A percentile compares a stretch with the other conserved stretches of the same genome.
These are phyloP conservation scores for Megathymus violae DNA, from an alignment of 1,140 invertebrate species.

Conservation along the genomic window DNA sequence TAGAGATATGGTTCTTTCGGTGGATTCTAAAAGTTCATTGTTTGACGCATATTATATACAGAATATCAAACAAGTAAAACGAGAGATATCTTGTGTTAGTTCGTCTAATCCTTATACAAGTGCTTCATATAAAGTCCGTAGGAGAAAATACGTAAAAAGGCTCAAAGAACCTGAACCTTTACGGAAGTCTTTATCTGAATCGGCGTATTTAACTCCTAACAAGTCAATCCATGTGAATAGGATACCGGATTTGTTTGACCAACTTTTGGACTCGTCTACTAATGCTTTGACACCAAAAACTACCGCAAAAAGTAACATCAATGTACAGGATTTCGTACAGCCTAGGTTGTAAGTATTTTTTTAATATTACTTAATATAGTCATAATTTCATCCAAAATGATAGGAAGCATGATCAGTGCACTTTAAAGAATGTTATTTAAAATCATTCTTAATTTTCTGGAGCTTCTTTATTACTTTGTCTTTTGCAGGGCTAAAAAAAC, in stretches of 20 bases:
- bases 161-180: conserved; percentile 44
- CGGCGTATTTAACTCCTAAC: conserved; percentile 66
- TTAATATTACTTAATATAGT: no score
- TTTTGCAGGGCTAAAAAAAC: conserved; percentile 43
- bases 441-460: neutral
- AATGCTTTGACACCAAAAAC: conserved; percentile 16
- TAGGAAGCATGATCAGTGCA: neutral
- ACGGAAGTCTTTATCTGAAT: conserved; percentile 41
- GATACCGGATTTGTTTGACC: conserved; percentile 65
- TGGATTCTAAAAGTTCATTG: conserved; percentile 63
- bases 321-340: neutral
- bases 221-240: conserved; percentile 74
- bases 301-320: neutral
- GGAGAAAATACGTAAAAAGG: conserved; percentile 72
- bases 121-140: conserved; percentile 61
- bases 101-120: conserved; percentile 48
- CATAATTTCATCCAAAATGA: no score
- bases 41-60: conserved; percentile 77
- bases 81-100: conserved; percentile 64
- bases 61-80: conserved; percentile 76
- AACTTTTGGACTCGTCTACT: conserved; percentile 61
- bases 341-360: conserved; percentile 3
- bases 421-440: neutral
- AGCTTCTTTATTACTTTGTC: neutral
- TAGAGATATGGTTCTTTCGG: conserved; percentile 55